Base-by-base conservation (phyloP, 2,888 invertebrate species). In the Oxyteleia sp. region DNA sequence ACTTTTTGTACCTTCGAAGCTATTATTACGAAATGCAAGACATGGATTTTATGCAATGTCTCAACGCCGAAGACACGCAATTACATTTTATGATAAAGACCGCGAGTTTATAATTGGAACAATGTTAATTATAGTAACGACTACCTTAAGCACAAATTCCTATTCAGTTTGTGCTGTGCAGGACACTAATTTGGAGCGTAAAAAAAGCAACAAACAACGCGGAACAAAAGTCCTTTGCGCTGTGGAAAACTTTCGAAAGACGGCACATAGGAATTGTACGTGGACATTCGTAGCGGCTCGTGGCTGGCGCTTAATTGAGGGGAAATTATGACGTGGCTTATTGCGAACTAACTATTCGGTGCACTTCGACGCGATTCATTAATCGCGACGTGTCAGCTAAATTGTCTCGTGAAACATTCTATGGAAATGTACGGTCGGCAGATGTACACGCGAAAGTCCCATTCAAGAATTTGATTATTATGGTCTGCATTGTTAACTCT, bases 291-390 rank as follows among this genome's bases (percentile, higher is more conserved):
- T 18, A 61, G 82, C 51, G 51, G 45, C 43, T 74, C 61, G 55
- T 68, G 43, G 78, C 71, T 55, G 69, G 78, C 59, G 79, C 74
- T 84, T 86, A 84, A 85, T 85, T 83, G 84, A 84, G 79, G 84
- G 53, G 83, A 82, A 85, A 84, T 85, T 82, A 84, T 84, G 84
- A 84, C 71, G 82, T 78, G 75, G 82, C 84, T 86, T 78, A 87
- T 85, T 84, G 84, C 81, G 71, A 83, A 75, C 74, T 63, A 72
- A 85, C 71, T 80, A 78, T 81, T 81, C 57, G 76, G 74, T 49
- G 75, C 80, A 82, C 75, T 76, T 66, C 69, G 78, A 80, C 66
- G 84, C 85, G 84, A 85, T 83, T 83, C 85, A 82, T 81, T 87
- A 81, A 82, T 82, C 82, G 69, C 45, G 66, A 74, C 79, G 66